Conservation (phyloP, 2,888 invertebrate genomes). For the Caenorhabditis sp. region DNA sequence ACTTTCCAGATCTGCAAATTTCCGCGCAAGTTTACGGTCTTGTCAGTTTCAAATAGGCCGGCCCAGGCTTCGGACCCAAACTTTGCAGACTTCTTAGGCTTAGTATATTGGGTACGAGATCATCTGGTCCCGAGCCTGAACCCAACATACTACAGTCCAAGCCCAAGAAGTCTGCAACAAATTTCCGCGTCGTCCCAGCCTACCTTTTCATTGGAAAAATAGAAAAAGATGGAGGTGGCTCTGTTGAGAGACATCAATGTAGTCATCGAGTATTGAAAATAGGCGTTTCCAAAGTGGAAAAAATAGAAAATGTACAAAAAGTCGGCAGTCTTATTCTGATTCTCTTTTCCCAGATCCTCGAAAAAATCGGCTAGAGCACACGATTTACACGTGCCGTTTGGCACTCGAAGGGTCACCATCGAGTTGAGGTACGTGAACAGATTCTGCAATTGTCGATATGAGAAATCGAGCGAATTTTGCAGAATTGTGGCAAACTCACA, state of each 20-base stretch:
- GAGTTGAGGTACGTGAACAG: slow-evolving; percentile 34
- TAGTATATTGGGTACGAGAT: too few relatives aligned
- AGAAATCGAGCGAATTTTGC: too few relatives aligned
- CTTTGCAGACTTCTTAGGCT: too few relatives aligned
- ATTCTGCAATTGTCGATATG: slow-evolving; percentile 9
- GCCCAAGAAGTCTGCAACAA: neutral
- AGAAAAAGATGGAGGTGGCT: slow-evolving; percentile 29
- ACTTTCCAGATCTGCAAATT: slow-evolving; percentile 29
- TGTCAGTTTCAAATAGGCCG: too few relatives aligned
- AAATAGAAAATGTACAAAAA: slow-evolving; percentile 30
- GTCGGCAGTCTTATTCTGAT: too few relatives aligned
- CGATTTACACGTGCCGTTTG: slow-evolving; percentile 34
- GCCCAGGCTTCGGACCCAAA: too few relatives aligned
- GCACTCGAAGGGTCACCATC: slow-evolving; percentile 37
- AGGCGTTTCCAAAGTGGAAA: slow-evolving; percentile 40
- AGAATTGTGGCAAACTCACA: too few relatives aligned
- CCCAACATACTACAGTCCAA: too few relatives aligned
- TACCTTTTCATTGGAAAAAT: slow-evolving; percentile 39
- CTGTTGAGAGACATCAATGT: slow-evolving; percentile 33
- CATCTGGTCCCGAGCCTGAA: too few relatives aligned
- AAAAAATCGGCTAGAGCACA: slow-evolving; percentile 13
- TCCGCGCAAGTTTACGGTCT: neutral
- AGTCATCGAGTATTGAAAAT: slow-evolving; percentile 35
- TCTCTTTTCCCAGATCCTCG: slow-evolving; percentile 5
- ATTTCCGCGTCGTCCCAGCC: too few relatives aligned